These are phyloP conservation scores for Aspidapion aeneum DNA, from an alignment of 2,888 invertebrate genomes.

Conservation along the genomic window DNA sequence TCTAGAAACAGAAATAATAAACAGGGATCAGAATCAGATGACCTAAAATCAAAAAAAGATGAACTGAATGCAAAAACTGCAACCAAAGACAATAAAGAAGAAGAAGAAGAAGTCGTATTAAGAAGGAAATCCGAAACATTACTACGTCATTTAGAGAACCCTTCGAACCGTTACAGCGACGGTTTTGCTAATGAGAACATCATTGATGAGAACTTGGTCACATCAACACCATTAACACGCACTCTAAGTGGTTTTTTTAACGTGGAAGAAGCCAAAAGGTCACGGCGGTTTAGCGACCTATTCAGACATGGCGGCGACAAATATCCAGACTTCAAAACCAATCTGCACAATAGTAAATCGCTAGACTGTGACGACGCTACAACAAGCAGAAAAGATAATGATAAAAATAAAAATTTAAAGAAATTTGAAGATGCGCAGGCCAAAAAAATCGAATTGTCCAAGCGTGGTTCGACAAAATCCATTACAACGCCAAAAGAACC, in stretches of 20 bases:
- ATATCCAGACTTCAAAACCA: background rate
- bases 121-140: background rate
- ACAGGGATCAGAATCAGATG: background rate
- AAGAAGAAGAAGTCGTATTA: background rate
- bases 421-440: conserved; percentile 11
- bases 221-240: conserved; percentile 29
- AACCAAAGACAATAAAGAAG: background rate
- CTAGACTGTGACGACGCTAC: conserved; percentile 21
- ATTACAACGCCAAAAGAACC: conserved; percentile 18
- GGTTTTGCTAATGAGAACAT: conserved; percentile 43
- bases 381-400: conserved; percentile 17
- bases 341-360: background rate
- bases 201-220: background rate
- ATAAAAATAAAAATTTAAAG: conserved; percentile 9
- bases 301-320: conserved; percentile 29
- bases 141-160: background rate
- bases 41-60: background rate
- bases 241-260: conserved; percentile 40
- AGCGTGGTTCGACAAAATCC: conserved; percentile 3
- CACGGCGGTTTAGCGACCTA: conserved; percentile 44
- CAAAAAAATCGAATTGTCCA: conserved; percentile 16
- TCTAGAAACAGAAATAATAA: background rate
- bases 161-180: conserved; percentile 41
- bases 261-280: conserved; percentile 34
- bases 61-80: background rate